Evolutionary conservation across 1,140 invertebrate species (phyloP).

Genomic region (Neodiprion lecontei): DNA sequence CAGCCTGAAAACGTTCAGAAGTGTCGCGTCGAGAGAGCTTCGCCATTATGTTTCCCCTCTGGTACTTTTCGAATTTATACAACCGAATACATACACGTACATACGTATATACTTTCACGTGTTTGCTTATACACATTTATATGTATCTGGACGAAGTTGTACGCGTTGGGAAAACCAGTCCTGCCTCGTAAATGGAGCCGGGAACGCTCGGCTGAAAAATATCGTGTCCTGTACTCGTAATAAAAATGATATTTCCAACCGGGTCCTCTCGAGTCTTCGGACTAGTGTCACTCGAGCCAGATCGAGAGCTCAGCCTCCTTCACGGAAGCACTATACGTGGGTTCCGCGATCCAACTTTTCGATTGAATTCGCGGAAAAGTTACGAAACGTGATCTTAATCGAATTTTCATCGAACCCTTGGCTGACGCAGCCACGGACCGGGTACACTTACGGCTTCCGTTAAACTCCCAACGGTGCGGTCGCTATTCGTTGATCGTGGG

Average conservation of each 20-base stretch:
- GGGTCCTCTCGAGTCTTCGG: not conserved
- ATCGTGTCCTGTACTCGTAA: not conserved
- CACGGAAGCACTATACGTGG: not conserved
- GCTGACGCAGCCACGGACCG: no score
- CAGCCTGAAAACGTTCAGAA: not conserved
- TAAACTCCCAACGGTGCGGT: no score
- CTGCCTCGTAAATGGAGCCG: no score
- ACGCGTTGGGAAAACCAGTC: no score
- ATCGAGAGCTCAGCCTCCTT: no score
- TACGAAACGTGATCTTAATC: not conserved
- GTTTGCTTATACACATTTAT: not conserved
- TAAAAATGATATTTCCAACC: not conserved
- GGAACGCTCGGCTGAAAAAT: no score
- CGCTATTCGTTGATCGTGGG: no score
- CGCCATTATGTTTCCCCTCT: not conserved
- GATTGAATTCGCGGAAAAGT: constrained; percentile 1
- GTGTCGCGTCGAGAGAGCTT: not conserved
- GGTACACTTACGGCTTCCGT: no score
- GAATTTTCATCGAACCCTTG: no score
- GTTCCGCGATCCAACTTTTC: not conserved
- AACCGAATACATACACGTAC: no score
- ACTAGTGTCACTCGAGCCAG: not conserved
- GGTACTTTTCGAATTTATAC: not conserved
- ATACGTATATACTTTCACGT: no score
- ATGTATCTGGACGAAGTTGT: not conserved